phyloP scores from a whole-genome alignment of 2,113 vertebrate genomes.

The Phasianus colchicus region DNA sequence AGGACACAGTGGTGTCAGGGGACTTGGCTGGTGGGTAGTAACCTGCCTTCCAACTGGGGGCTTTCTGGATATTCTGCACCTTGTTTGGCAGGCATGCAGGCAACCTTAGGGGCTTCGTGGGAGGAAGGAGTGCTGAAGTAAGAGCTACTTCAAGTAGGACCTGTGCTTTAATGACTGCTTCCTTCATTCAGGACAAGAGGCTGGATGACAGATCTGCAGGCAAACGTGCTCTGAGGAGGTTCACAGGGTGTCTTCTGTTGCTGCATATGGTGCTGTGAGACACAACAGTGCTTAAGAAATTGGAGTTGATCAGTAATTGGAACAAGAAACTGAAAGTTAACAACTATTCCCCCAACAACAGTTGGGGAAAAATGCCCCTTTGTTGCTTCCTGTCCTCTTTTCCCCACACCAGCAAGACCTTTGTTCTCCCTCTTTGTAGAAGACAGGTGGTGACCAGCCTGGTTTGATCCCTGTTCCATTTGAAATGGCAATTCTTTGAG shows the following conservation, averaged over 20 bases:
- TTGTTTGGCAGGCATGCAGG: not conserved
- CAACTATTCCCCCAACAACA: too few species aligned
- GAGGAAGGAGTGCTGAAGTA: not conserved
- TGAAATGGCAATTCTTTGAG: not conserved
- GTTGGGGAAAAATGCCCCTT: not conserved
- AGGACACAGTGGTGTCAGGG: not conserved
- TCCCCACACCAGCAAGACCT: not conserved
- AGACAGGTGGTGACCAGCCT: not conserved
- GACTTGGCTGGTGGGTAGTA: not conserved
- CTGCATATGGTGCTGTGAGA: not conserved
- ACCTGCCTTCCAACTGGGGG: not conserved
- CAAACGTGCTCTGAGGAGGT: not conserved
- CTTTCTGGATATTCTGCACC: not conserved
- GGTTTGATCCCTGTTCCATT: conserved; percentile 31
- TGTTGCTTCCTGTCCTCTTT: not conserved
- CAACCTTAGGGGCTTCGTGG: not conserved
- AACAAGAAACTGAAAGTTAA: conserved; percentile 16
- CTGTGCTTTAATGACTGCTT: not conserved
- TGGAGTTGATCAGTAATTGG: not conserved
- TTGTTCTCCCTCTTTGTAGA: not conserved
- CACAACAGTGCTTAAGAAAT: not conserved
- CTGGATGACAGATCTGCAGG: not conserved
- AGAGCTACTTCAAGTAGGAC: not conserved
- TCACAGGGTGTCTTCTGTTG: not conserved
- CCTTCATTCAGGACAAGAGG: not conserved